Percentiles rank a stretch among this genome's conserved stretches.
Evolutionary conservation across 2,113 vertebrate genomes (phyloP).

Genomic region (Otolemur garnettii): DNA sequence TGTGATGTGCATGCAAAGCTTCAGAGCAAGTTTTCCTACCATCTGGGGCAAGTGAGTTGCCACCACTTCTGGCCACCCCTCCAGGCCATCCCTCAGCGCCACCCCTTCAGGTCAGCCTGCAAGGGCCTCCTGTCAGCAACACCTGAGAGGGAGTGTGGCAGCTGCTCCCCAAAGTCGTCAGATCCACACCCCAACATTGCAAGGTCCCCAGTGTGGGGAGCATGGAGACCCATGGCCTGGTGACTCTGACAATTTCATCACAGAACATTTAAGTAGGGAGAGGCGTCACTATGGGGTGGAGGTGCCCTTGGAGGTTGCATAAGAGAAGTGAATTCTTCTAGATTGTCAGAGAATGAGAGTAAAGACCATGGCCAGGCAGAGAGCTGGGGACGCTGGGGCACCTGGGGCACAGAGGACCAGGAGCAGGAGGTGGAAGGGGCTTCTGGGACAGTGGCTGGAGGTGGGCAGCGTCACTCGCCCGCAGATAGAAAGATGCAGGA

Average conservation of each 20-base stretch:
- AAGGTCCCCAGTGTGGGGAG: background rate
- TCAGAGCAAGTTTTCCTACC: background rate
- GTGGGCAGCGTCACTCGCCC: fast-evolving
- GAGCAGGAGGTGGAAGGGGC: no score
- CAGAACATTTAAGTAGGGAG: background rate
- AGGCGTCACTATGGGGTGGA: background rate
- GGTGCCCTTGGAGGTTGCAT: background rate
- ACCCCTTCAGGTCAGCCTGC: background rate
- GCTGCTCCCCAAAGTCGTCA: fast-evolving
- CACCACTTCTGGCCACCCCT: no score
- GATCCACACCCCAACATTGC: background rate
- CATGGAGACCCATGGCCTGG: fast-evolving
- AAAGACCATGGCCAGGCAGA: no score
- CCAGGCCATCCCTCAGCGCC: no score
- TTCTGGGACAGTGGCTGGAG: no score
- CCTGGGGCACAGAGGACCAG: no score
- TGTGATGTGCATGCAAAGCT: background rate
- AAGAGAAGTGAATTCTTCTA: background rate
- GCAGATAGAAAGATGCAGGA: background rate
- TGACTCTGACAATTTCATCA: background rate
- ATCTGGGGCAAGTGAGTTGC: fast-evolving
- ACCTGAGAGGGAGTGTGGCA: fast-evolving
- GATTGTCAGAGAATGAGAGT: background rate
- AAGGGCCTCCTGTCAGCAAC: fast-evolving
- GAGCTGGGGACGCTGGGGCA: background rate